Evolutionary conservation across 2,888 invertebrate species (phyloP).

Genomic region (Steromphala cineraria): DNA sequence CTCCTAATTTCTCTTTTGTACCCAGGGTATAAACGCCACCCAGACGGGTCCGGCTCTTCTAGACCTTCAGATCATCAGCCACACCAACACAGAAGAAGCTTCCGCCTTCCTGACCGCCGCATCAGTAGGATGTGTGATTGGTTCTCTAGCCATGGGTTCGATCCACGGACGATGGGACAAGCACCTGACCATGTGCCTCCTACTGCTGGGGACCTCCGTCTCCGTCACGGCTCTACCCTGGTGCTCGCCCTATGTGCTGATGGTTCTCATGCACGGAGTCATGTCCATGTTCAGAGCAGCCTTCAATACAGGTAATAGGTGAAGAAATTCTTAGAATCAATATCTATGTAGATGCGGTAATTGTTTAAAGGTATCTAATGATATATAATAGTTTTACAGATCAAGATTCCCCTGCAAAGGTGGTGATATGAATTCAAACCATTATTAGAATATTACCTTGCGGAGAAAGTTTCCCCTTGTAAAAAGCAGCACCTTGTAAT

Average conservation of each 20-base stretch:
- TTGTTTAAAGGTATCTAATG: no score
- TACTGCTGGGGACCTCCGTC: slow-evolving; percentile 21
- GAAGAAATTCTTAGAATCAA: no score
- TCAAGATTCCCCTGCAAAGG: no score
- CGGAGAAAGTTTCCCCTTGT: no score
- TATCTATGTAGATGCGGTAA: no score
- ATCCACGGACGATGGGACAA: slow-evolving; percentile 39
- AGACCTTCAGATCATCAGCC: slow-evolving; percentile 10
- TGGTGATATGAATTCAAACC: no score
- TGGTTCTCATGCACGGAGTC: slow-evolving; percentile 3
- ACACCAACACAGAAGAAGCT: background rate
- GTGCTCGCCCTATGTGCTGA: background rate
- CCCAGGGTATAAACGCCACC: background rate
- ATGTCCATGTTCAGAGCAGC: background rate
- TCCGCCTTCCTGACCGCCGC: background rate
- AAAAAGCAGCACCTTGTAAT: no score
- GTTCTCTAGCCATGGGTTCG: slow-evolving; percentile 31
- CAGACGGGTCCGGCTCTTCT: slow-evolving; percentile 7
- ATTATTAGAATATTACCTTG: no score
- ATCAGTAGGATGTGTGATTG: slow-evolving; percentile 34
- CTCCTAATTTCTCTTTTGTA: no score
- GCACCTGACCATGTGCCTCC: slow-evolving; percentile 26
- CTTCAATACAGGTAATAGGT: background rate
- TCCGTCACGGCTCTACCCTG: background rate
- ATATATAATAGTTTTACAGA: no score